A percentile compares a stretch with the other conserved stretches of the same genome.
These are phyloP conservation scores for Brachionus rubens DNA, from an alignment of 1,140 invertebrate genomes.

Conservation along the genomic window DNA sequence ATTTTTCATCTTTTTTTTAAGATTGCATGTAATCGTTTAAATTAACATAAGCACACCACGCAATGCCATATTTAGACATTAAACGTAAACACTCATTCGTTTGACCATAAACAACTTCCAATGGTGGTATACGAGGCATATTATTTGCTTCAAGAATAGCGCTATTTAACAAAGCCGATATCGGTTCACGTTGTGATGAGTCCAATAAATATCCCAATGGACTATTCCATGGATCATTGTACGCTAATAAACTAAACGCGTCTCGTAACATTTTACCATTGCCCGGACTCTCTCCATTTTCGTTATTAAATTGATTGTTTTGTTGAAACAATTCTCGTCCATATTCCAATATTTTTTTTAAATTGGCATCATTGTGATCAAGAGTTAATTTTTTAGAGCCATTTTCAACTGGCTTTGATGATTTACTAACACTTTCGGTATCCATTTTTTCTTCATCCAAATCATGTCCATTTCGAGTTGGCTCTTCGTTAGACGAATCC, in stretches of 20 bases:
- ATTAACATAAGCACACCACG: conserved; percentile 86
- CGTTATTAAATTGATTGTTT: conserved; percentile 75
- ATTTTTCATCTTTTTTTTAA: conserved; percentile 45
- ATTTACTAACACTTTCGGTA: conserved; percentile 42
- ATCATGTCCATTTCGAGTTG: conserved; percentile 51
- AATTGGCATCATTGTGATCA: conserved; percentile 70
- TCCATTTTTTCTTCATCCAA: conserved; percentile 52
- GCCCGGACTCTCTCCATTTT: conserved; percentile 76
- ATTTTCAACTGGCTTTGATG: conserved; percentile 46
- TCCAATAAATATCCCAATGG: conserved; percentile 91
- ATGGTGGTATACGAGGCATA: conserved; percentile 78
- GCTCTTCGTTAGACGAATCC: not conserved
- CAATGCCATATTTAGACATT: conserved; percentile 82
- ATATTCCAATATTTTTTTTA: conserved; percentile 82
- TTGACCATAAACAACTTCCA: conserved; percentile 85
- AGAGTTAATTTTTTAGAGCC: conserved; percentile 65
- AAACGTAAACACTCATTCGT: conserved; percentile 79
- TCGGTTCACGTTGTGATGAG: conserved; percentile 82
- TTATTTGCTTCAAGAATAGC: conserved; percentile 90
- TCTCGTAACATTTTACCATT: conserved; percentile 93
- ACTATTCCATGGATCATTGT: conserved; percentile 93
- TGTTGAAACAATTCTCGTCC: conserved; percentile 86
- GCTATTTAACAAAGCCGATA: conserved; percentile 90
- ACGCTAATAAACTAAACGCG: conserved; percentile 93
- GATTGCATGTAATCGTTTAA: conserved; percentile 57